Percentiles rank a stretch among this genome's conserved stretches.
Conservation (phyloP, 2,888 invertebrate species). For the Ormyrus thymus region DNA sequence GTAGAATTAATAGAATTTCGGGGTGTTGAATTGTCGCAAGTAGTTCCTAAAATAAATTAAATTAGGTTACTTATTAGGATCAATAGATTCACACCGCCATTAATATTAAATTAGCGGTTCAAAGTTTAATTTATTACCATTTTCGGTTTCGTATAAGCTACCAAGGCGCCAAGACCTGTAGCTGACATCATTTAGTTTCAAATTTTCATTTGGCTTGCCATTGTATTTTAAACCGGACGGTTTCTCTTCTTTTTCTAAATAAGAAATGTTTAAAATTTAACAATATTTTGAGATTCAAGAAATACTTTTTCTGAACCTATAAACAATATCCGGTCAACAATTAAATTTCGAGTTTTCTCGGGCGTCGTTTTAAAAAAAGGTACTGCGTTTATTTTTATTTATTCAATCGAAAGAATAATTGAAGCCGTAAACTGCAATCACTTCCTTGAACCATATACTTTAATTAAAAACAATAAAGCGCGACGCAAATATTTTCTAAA, state of each 20-base stretch:
- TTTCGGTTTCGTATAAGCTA: slow-evolving; percentile 70
- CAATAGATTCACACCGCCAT: too few relatives aligned
- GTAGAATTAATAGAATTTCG: slow-evolving; percentile 65
- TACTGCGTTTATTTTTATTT: not conserved
- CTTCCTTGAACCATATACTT: too few relatives aligned
- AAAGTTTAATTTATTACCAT: slow-evolving; percentile 56
- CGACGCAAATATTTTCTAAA: not conserved
- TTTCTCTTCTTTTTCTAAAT: slow-evolving; percentile 48
- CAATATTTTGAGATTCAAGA: not conserved
- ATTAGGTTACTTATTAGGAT: not conserved
- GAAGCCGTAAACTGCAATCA: too few relatives aligned
- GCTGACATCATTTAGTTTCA: slow-evolving; percentile 70
- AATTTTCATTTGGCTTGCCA: slow-evolving; percentile 62
- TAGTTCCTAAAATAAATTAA: slow-evolving; percentile 62
- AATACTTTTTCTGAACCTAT: not conserved
- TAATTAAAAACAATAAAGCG: not conserved
- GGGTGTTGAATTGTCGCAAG: slow-evolving; percentile 64
- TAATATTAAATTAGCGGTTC: too few relatives aligned
- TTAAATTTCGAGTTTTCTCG: not conserved
- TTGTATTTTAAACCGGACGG: slow-evolving; percentile 48
- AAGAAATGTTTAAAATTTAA: not conserved
- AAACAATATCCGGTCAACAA: not conserved
- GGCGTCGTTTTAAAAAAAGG: slow-evolving; percentile 2
- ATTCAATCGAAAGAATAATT: too few relatives aligned
- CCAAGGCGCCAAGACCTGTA: slow-evolving; percentile 73